Evolutionary conservation across 2,113 vertebrate species (phyloP).

Genomic region (Rhinolophus sinicus): DNA sequence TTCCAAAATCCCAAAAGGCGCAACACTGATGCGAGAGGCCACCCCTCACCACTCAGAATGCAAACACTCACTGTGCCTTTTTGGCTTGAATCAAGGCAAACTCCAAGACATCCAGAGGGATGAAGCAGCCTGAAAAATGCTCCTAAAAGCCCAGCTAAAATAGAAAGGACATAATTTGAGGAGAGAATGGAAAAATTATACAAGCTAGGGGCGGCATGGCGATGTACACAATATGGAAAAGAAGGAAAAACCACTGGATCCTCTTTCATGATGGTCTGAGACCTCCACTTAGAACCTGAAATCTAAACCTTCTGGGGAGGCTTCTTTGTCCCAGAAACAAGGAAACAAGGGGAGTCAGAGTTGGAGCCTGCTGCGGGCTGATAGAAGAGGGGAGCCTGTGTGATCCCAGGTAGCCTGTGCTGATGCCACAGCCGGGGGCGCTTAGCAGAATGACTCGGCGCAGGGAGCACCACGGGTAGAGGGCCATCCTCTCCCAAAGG

Average conservation of each 20-base stretch:
- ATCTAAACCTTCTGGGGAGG: neutral
- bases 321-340: neutral
- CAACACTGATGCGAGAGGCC: neutral
- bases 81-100: conserved; percentile 18
- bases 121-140: neutral
- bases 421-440: neutral
- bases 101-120: neutral
- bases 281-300: neutral
- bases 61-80: neutral
- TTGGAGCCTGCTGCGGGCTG: neutral
- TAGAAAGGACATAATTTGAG: neutral
- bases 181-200: neutral
- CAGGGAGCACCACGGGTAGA: neutral
- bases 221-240: neutral
- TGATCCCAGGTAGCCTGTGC: neutral
- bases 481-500: neutral
- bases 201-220: neutral
- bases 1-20: neutral
- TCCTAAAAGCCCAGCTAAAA: neutral
- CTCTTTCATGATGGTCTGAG: neutral
- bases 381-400: neutral
- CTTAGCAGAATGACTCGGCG: neutral
- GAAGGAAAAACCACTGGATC: neutral
- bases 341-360: neutral
- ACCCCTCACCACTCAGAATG: neutral